Percentiles rank a stretch among this genome's conserved stretches.
Conservation (phyloP, 2,888 invertebrate species). For the Apotomis turbidana region DNA sequence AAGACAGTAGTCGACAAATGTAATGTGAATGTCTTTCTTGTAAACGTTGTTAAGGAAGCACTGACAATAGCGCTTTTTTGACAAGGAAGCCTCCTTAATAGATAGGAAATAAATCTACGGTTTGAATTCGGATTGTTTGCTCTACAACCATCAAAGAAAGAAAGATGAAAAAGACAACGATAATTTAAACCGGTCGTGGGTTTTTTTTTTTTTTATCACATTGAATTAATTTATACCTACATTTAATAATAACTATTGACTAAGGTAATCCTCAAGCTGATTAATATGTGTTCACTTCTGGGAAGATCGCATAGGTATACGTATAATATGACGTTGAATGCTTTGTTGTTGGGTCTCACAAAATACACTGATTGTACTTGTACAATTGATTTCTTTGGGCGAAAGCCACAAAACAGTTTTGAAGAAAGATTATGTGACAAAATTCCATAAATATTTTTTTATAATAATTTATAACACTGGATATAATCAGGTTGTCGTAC, state of each 20-base stretch:
- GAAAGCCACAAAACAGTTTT: too few relatives aligned
- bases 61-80: background rate
- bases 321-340: too few relatives aligned
- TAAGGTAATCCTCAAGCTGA: too few relatives aligned
- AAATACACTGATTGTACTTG: too few relatives aligned
- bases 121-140: constrained; percentile 24
- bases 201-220: background rate
- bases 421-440: too few relatives aligned
- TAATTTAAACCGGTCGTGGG: constrained; percentile 24
- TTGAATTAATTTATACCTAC: background rate
- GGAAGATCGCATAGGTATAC: background rate
- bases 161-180: constrained; percentile 16
- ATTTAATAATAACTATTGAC: too few relatives aligned
- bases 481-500: too few relatives aligned
- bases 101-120: constrained; percentile 14
- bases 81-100: background rate
- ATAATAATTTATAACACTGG: too few relatives aligned
- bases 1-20: background rate
- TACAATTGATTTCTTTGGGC: too few relatives aligned
- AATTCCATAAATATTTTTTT: too few relatives aligned
- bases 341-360: too few relatives aligned
- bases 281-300: constrained; percentile 17
- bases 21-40: background rate
- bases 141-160: constrained; percentile 16
- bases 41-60: constrained; percentile 1